Percentiles rank a stretch among this genome's conserved stretches.
These are phyloP conservation scores for Cryptops parisi DNA, from an alignment of 2,888 invertebrate genomes.

Conservation along the genomic window DNA sequence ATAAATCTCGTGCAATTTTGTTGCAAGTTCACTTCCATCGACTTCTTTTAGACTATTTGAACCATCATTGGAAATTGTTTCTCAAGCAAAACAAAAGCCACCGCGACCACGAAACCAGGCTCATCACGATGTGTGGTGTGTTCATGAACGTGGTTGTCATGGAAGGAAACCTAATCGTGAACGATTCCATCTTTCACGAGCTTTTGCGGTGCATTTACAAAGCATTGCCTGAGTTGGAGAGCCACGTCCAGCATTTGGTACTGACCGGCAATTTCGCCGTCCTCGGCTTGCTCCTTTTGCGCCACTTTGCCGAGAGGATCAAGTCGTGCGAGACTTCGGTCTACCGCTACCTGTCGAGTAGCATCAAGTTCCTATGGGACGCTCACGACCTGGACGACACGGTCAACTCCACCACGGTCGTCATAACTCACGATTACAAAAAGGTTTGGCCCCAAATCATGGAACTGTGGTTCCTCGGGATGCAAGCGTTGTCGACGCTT, in stretches of 20 bases:
- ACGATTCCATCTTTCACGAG: conserved; percentile 57
- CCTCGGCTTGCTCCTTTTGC: conserved; percentile 62
- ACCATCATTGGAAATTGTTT: conserved; percentile 23
- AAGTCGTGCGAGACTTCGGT: conserved; percentile 39
- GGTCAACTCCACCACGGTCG: conserved; percentile 62
- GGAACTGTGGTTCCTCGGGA: conserved; percentile 84
- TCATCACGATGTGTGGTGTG: conserved; percentile 78
- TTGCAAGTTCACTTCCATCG: conserved; percentile 39
- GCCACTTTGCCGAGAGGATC: conserved; percentile 65
- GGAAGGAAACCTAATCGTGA: conserved; percentile 67
- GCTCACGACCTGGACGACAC: conserved; percentile 80
- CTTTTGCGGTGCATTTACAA: conserved; percentile 72
- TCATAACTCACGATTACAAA: conserved; percentile 71
- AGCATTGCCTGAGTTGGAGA: conserved; percentile 67
- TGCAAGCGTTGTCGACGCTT: conserved; percentile 79
- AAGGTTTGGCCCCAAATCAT: conserved; percentile 77
- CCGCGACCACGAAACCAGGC: conserved; percentile 69
- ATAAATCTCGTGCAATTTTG: conserved; percentile 64
- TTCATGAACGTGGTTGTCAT: conserved; percentile 84
- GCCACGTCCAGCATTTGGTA: conserved; percentile 55
- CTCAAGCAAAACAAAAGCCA: conserved; percentile 55
- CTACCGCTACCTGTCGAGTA: conserved; percentile 73
- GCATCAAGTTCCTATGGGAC: conserved; percentile 83
- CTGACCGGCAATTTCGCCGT: conserved; percentile 72
- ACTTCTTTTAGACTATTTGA: conserved; percentile 25